Conservation (phyloP, 2,888 invertebrate genomes). For the Drosophila basisetae region DNA sequence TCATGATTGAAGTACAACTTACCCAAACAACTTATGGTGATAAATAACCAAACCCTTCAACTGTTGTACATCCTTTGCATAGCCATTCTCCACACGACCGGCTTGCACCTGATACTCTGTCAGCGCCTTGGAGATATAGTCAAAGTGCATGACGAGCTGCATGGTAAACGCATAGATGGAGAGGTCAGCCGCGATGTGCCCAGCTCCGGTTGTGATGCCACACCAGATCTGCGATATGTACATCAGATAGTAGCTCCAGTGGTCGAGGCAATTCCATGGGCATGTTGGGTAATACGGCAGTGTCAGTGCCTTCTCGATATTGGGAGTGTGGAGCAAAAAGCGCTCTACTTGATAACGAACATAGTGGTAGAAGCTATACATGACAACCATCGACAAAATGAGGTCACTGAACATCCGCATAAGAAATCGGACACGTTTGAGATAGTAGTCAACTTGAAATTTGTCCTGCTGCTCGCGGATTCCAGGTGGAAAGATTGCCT, state of each 20-base stretch:
- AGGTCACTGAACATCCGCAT: constrained; percentile 34
- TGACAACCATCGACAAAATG: constrained; percentile 7
- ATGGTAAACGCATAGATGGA: constrained; percentile 65
- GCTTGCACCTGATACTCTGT: constrained; percentile 6
- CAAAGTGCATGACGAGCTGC: constrained; percentile 79
- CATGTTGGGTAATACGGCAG: constrained; percentile 44
- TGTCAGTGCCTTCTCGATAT: constrained; percentile 29
- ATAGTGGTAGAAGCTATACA: constrained; percentile 32
- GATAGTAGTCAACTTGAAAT: constrained; percentile 26
- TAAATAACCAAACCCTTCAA: constrained; percentile 34
- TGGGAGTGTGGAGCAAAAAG: constrained; percentile 26
- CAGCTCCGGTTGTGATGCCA: constrained; percentile 58
- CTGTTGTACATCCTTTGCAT: constrained; percentile 11
- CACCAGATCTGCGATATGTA: constrained; percentile 55
- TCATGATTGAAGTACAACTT: neutral
- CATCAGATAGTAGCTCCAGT: constrained; percentile 56
- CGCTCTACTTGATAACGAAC: constrained; percentile 30
- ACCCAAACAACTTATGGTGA: constrained; percentile 45
- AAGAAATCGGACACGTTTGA: constrained; percentile 21
- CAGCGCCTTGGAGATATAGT: constrained; percentile 51
- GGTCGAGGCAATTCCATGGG: constrained; percentile 58
- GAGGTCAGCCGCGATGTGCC: constrained; percentile 72
- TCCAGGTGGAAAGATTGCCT: constrained; percentile 44
- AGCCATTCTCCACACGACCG: neutral
- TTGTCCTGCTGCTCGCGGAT: constrained; percentile 25